phyloP scores from a whole-genome alignment of 2,113 vertebrate genomes.

The Microcebus lehilahytsara region DNA sequence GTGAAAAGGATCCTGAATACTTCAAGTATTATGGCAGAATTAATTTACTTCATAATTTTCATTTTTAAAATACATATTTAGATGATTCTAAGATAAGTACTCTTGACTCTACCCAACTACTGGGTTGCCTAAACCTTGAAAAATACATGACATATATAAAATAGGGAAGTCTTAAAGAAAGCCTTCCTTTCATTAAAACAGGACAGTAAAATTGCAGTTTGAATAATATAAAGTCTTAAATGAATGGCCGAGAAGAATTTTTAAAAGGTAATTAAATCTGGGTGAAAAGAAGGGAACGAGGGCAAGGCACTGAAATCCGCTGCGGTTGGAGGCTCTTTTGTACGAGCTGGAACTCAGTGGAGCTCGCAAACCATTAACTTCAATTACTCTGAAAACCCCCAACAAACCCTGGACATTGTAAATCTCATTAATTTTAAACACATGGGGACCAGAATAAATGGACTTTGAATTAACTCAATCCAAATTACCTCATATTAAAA shows the following conservation, averaged over 20 bases:
- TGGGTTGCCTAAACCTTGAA: not conserved
- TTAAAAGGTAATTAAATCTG: conserved; percentile 36
- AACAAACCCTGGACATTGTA: not conserved
- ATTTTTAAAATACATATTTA: conserved; percentile 35
- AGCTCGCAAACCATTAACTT: conserved; percentile 27
- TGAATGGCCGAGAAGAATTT: conserved; percentile 2
- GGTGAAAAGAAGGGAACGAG: not conserved
- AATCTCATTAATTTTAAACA: conserved; percentile 62
- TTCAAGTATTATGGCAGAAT: not conserved
- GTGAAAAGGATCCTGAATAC: not conserved
- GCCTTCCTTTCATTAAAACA: not conserved
- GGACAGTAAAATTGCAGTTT: conserved; percentile 12
- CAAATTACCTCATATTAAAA: conserved; percentile 57
- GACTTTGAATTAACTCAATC: conserved; percentile 55
- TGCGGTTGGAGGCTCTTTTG: not conserved
- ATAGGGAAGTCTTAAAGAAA: not conserved
- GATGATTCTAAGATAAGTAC: not conserved
- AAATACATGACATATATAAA: conserved; percentile 2
- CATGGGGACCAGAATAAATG: conserved; percentile 17
- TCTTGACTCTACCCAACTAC: not conserved
- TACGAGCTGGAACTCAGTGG: conserved; percentile 22
- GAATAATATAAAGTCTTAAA: not conserved
- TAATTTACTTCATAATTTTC: not conserved
- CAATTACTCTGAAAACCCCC: conserved; percentile 29
- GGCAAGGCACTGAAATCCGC: not conserved